Evolutionary conservation across 2,797 vertebrate species (phyloP), one percentile per base, ranked within the genome.

Genomic region (Cirrhinus mrigala): DNA sequence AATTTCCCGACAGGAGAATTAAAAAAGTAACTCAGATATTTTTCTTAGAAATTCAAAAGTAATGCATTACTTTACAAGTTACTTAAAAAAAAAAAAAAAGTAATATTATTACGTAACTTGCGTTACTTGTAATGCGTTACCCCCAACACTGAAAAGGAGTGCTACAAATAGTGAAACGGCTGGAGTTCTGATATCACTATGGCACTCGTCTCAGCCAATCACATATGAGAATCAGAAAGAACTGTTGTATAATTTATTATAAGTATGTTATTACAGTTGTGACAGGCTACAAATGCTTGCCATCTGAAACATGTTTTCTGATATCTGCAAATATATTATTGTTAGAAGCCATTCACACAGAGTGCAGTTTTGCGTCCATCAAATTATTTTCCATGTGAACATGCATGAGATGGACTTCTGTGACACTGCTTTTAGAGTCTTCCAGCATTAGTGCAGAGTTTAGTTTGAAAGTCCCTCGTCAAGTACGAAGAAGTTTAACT

Each of bases 231-330:
- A 44, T 1, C 40, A 44, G 7, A 44, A 44, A 24, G 24, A 27
- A 64, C 2, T 44, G 7, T 44, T 44, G 8, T 20, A 50, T 10
- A 74, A 50, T 7, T 44, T n/a, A 46, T 46, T 46, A 46, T 46
- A 71, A 71, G 40, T n/a, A 48, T 10, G n/a, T 15, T 48, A 14
- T 22, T 70, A 70, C 5, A 15, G 24, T 52, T 74, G 16, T 52
- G 71, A 74, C 16, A 29, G 71, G 71, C 24, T 52, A 52, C 71
- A 75, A 74, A 74, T 3, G 48, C 22, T 71, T 71, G 33, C 9
- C 9, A 40, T 64, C 27, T 64, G 60, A 64, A 64, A 64, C 12
- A 64, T 4, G 14, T 64, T 64, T 29, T 64, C 24, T 15, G 60
- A 29, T 29, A 16, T 12, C 58, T 24, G 22, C 10, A 27, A 14